These are phyloP conservation scores for Lagodon rhomboides DNA, from an alignment of 2,797 vertebrate genomes.

Conservation along the genomic window DNA sequence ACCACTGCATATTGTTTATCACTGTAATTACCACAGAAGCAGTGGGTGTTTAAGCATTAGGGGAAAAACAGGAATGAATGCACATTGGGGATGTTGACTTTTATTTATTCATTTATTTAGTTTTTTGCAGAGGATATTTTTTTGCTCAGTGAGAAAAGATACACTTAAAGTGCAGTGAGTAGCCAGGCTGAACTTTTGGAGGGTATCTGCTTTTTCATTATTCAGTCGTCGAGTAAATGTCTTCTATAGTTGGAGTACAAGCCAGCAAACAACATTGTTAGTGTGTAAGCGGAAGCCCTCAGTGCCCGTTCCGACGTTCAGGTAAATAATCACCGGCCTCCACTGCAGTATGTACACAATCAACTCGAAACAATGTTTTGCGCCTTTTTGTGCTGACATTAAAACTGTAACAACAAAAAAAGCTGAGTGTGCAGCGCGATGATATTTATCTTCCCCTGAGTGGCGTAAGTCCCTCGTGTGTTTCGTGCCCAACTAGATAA, in stretches of 20 bases:
- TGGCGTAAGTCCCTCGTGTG: slow-evolving; percentile 53
- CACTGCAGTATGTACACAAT: slow-evolving; percentile 35
- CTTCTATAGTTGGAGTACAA: not conserved
- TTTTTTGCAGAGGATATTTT: not conserved
- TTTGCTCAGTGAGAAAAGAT: not conserved
- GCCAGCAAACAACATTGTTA: slow-evolving; percentile 15
- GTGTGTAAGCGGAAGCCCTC: slow-evolving; percentile 15
- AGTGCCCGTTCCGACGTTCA: slow-evolving; percentile 1
- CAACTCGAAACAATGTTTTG: slow-evolving; percentile 16
- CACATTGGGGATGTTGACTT: not conserved
- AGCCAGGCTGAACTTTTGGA: not conserved
- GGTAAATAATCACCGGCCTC: slow-evolving; percentile 46
- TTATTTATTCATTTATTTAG: not conserved
- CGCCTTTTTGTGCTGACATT: slow-evolving; percentile 55
- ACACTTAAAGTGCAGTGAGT: not conserved
- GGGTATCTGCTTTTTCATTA: slow-evolving; percentile 8
- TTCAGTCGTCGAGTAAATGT: slow-evolving; percentile 12
- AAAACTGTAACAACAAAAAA: slow-evolving; percentile 45
- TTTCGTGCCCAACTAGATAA: slow-evolving; percentile 63
- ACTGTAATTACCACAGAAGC: not conserved
- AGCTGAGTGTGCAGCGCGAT: slow-evolving; percentile 26
- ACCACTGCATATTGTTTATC: not conserved
- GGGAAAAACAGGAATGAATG: not conserved
- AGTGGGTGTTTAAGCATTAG: no score
- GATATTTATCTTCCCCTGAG: slow-evolving; percentile 70